These are phyloP conservation scores for Coelopa pilipes DNA, from an alignment of 2,888 invertebrate species.

Conservation along the genomic window DNA sequence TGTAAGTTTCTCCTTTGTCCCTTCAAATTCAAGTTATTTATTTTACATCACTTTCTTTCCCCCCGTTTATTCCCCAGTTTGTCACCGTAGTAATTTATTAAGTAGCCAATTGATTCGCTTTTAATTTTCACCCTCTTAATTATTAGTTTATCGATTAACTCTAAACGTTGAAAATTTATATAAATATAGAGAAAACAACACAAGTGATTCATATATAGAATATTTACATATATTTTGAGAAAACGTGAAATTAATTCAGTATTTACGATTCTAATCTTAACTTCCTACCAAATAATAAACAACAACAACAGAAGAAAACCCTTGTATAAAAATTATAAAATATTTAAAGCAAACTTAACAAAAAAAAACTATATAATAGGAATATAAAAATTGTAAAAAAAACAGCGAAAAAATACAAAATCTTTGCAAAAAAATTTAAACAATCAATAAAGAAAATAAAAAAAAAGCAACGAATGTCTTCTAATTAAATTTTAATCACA, in stretches of 20 bases:
- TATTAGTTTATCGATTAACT: not conserved
- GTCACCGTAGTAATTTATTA: slow-evolving; percentile 29
- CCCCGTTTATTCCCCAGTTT: slow-evolving; percentile 1
- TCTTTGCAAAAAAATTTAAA: slow-evolving; percentile 34
- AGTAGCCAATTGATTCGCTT: slow-evolving; percentile 24
- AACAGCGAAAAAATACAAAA: slow-evolving; percentile 37
- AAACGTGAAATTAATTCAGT: slow-evolving; percentile 44
- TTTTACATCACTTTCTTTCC: not conserved
- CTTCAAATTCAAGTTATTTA: not conserved
- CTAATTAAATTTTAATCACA: too few relatives aligned
- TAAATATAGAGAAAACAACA: slow-evolving; percentile 17
- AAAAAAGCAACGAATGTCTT: slow-evolving; percentile 26
- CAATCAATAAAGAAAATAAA: slow-evolving; percentile 41
- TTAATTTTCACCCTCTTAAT: not conserved
- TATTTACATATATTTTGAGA: slow-evolving; percentile 5
- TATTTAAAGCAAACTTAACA: slow-evolving; percentile 35
- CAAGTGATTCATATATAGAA: not conserved
- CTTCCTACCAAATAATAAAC: slow-evolving; percentile 42
- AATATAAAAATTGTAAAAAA: slow-evolving; percentile 39
- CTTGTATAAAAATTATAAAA: slow-evolving; percentile 41
- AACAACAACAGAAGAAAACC: slow-evolving; percentile 32
- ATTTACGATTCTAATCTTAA: slow-evolving; percentile 47
- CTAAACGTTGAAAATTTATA: slow-evolving; percentile 9
- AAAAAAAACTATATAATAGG: slow-evolving; percentile 35
- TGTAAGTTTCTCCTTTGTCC: too few relatives aligned